A percentile compares a stretch with the other conserved stretches of the same genome.
These are phyloP conservation scores for Drosophila mercatorum DNA, from an alignment of 2,888 invertebrate species.

Conservation along the genomic window DNA sequence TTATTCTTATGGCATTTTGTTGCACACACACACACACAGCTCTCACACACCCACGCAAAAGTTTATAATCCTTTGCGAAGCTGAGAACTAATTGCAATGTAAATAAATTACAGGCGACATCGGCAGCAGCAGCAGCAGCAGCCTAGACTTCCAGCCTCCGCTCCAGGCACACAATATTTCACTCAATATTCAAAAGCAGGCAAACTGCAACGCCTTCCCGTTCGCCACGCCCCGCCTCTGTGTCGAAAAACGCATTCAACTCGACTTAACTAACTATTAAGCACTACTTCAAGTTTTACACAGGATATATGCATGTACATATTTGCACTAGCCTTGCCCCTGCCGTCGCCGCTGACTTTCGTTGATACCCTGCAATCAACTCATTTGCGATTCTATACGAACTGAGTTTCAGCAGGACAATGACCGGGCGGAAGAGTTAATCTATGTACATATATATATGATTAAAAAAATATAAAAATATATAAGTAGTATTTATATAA, in stretches of 20 bases:
- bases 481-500: too few species aligned
- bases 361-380: constrained; percentile 11
- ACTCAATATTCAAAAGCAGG: constrained; percentile 74
- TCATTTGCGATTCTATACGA: not conserved
- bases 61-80: constrained; percentile 81
- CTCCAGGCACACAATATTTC: constrained; percentile 60
- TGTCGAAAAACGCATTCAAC: constrained; percentile 69
- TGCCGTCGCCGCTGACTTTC: constrained; percentile 49
- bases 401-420: too few species aligned
- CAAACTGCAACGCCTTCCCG: constrained; percentile 26
- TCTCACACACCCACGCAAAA: constrained; percentile 38
- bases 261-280: constrained; percentile 79
- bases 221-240: not conserved
- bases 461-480: too few species aligned
- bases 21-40: constrained; percentile 9
- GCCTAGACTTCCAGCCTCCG: constrained; percentile 6
- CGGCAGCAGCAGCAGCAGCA: constrained; percentile 48
- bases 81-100: constrained; percentile 83
- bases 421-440: too few species aligned
- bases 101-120: constrained; percentile 82
- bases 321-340: constrained; percentile 55
- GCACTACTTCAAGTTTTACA: constrained; percentile 73
- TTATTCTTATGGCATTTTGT: constrained; percentile 30
- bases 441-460: too few species aligned
- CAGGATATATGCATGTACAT: constrained; percentile 68